Base-by-base conservation (phyloP, 2,113 vertebrate genomes). In the Pseudopodoces humilis region DNA sequence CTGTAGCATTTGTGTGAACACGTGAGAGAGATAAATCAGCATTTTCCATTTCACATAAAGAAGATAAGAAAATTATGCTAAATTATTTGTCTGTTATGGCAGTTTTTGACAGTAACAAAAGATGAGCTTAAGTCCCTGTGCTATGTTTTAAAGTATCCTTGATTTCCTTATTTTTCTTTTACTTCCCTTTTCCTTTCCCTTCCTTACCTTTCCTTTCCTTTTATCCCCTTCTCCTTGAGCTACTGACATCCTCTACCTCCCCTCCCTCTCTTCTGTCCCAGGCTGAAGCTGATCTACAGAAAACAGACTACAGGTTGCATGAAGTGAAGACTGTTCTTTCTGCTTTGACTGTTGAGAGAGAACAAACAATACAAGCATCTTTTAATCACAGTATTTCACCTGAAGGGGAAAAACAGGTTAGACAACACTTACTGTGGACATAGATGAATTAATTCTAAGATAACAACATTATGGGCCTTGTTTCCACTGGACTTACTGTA, bases 211-310 rank as follows among this genome's bases (percentile, higher is more conserved):
- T 33, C 46, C 12, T 69, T 43, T 44, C 14, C 39, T 67, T 37
- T 30, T 82, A 24, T 7, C 35, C 9, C 6, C 68, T 78, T 71
- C 49, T 60, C 31, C 16, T 69, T 80, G 27, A 72, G 58, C 50
- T 63, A 21, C 35, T 77, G 43, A 74, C 10, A 13, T 70, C 15
- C 37, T 72, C 20, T 83, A 39, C 33, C 62, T 86, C 53, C 15
- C 13, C 6, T 16, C 9, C 1, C 11, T 43, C 43, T 37, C 6
- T 18, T 62, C 46, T 3, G 27, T 50, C 49, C 21, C 79, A 98
- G 98, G 92, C 53, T 62, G 92, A 79, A 46, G 98, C 97, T 44
- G 96, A 97, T 83, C 94, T 98, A 31, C 96, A 94, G 78, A 98
- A 98, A 87, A 97, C 95, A 23, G 98, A 98, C 70, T 91, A 77